A percentile compares a stretch with the other conserved stretches of the same genome.
Evolutionary conservation across 2,113 vertebrate genomes (phyloP).

Genomic region (Delphinus delphis): DNA sequence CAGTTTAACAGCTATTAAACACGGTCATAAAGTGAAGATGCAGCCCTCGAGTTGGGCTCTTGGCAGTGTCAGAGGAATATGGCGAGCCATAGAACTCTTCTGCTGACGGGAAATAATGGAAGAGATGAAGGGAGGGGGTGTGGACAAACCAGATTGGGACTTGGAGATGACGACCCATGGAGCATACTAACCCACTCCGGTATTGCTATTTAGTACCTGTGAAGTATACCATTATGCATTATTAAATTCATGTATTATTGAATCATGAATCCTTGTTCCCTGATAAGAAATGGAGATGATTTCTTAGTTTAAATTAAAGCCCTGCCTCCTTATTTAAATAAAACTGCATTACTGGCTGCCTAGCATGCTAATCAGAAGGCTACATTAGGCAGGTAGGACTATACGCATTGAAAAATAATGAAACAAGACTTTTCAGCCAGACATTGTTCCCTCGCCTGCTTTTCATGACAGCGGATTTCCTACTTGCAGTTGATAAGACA

Average conservation of each 20-base stretch:
- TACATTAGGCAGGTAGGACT: conserved; percentile 96
- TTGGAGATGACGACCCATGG: conserved; percentile 64
- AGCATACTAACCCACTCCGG: conserved; percentile 66
- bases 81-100: conserved; percentile 32
- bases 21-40: conserved; percentile 70
- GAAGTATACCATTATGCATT: conserved; percentile 87
- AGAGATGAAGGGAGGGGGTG: background rate
- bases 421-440: conserved; percentile 95
- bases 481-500: conserved; percentile 86
- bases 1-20: conserved; percentile 80
- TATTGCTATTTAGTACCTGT: conserved; percentile 87
- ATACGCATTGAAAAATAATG: conserved; percentile 98
- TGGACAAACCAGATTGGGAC: conserved; percentile 37
- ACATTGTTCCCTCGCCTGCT: conserved; percentile 87
- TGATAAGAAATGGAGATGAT: conserved; percentile 87
- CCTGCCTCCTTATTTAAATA: conserved; percentile 88
- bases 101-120: conserved; percentile 62
- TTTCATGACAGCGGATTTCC: conserved; percentile 89
- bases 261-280: conserved; percentile 86
- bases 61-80: conserved; percentile 51
- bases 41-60: conserved; percentile 18
- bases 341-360: conserved; percentile 86
- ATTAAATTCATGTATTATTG: conserved; percentile 92
- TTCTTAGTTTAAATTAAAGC: conserved; percentile 89
- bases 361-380: conserved; percentile 91